Base-by-base conservation (phyloP, 1,140 invertebrate species). In the Trichonephila clavata region DNA sequence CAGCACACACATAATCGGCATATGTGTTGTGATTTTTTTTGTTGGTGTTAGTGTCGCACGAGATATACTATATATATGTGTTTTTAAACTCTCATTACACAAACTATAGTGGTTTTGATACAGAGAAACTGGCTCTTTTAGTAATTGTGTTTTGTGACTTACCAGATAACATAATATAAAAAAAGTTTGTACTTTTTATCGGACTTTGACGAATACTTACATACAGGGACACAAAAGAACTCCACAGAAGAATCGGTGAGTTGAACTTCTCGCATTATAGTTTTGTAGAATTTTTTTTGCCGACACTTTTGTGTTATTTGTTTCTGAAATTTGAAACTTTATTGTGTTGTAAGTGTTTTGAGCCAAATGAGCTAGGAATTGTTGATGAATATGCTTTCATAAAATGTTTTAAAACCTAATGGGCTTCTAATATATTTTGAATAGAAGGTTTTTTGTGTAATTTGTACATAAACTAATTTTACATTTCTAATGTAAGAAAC, bases 131-230 rank as follows among this genome's bases (percentile, higher is more conserved):
- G 71, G 71, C 71, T 77, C 24, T 77, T 77, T 77, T 21, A 77
- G 16, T 32, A 16, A 32, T 20, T 24, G 65, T 3, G 24, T 24
- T 68, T 13, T 27, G 13, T 68, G 14, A 63, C 71, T 77, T 18
- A 32, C 27, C 5, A 16, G 27, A 77, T 20, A 32, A 18, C 16
- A 27, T 77, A 27, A 39, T 32, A 77, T 50, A 50, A 50, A 50
- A 39, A 77, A 77, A 77, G 71, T 77, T 77, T 77, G 13, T 77
- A 77, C 24, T 32, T 27, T 77, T 39, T 39, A 4, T 18, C 71
- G 24, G 61, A 86, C 84, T 63, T 86, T 86, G 84, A n/a, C 27
- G 84, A 60, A 86, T 63, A 86, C 27, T 86, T 39, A 32, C 61
- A 32, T 14, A 3, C 2, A 77, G 27, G 18, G 71, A 77, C 71